A percentile compares a stretch with the other conserved stretches of the same genome.
Evolutionary conservation across 2,113 vertebrate species (phyloP).

Genomic region (Macquaria australasica): DNA sequence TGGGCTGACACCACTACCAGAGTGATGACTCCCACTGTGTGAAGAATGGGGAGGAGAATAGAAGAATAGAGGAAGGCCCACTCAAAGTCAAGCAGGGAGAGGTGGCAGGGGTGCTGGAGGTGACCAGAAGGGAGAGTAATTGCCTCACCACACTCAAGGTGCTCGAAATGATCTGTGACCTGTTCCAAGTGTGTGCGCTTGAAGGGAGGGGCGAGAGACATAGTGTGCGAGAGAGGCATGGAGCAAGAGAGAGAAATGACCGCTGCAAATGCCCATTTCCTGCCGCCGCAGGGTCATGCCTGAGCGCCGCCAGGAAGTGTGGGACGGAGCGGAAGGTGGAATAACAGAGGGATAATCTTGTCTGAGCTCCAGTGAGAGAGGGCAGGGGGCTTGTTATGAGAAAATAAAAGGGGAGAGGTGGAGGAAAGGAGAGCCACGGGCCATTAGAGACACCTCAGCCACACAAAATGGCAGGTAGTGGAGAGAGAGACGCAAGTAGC

Average conservation of each 20-base stretch:
- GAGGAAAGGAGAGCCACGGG: constrained; percentile 71
- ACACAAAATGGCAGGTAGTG: constrained; percentile 66
- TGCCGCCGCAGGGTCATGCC: constrained; percentile 69
- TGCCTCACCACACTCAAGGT: constrained; percentile 74
- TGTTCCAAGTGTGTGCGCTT: constrained; percentile 59
- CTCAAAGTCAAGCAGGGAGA: constrained; percentile 56
- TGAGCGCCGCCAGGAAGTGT: constrained; percentile 65
- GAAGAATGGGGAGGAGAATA: constrained; percentile 62
- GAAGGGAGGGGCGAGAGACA: constrained; percentile 43
- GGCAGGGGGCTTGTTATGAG: constrained; percentile 79
- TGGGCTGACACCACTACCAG: constrained; percentile 42
- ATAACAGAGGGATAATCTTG: constrained; percentile 80
- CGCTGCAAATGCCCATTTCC: constrained; percentile 75
- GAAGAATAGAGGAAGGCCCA: constrained; percentile 67
- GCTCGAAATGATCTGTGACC: constrained; percentile 80
- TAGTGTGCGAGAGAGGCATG: constrained; percentile 29
- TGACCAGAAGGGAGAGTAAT: constrained; percentile 78
- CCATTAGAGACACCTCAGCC: constrained; percentile 73
- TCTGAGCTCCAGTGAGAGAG: constrained; percentile 74
- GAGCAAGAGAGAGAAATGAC: constrained; percentile 58
- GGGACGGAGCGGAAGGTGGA: constrained; percentile 72
- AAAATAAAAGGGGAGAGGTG: constrained; percentile 80
- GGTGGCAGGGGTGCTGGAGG: constrained; percentile 57
- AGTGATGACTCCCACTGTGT: constrained; percentile 65
- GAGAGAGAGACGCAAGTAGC: constrained; percentile 38